A percentile compares a stretch with the other conserved stretches of the same genome.
Evolutionary conservation across 2,113 vertebrate genomes (phyloP).

Genomic region (Dunckerocampus dactyliophorus): DNA sequence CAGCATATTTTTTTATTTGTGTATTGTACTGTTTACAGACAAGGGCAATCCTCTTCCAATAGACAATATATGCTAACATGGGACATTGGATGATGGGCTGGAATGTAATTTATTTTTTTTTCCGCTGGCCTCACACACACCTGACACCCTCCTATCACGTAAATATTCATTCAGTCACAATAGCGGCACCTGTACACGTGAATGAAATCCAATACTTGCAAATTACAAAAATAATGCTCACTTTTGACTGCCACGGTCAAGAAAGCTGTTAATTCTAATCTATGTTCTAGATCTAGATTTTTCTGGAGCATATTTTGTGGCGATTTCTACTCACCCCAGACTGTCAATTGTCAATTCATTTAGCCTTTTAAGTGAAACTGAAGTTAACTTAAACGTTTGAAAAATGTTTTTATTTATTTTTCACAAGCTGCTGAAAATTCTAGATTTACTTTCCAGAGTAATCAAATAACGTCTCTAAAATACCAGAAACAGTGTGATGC

Average conservation of each 20-base stretch:
- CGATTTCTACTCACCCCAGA: too few species aligned
- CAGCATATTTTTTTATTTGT: constrained; percentile 16
- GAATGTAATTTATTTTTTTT: constrained; percentile 22
- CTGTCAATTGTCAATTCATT: too few species aligned
- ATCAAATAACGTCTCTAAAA: not conserved
- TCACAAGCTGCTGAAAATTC: too few species aligned
- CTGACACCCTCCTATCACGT: constrained; percentile 9
- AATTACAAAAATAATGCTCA: too few species aligned
- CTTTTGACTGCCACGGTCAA: too few species aligned
- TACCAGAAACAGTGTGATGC: not conserved
- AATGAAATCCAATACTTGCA: too few species aligned
- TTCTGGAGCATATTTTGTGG: too few species aligned
- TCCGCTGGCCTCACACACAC: constrained; percentile 10
- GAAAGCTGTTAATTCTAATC: too few species aligned
- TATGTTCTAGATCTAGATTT: too few species aligned
- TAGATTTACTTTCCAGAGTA: not conserved
- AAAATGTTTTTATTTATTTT: too few species aligned
- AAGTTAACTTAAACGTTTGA: too few species aligned
- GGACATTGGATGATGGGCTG: constrained; percentile 15
- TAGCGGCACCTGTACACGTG: not conserved
- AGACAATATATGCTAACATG: constrained; percentile 20
- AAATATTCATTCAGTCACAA: constrained; percentile 4
- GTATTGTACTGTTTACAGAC: constrained; percentile 48
- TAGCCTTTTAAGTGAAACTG: too few species aligned
- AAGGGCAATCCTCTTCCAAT: constrained; percentile 24